Base-by-base conservation (phyloP, 2,888 invertebrate genomes). In the Drosophila algonquin region DNA sequence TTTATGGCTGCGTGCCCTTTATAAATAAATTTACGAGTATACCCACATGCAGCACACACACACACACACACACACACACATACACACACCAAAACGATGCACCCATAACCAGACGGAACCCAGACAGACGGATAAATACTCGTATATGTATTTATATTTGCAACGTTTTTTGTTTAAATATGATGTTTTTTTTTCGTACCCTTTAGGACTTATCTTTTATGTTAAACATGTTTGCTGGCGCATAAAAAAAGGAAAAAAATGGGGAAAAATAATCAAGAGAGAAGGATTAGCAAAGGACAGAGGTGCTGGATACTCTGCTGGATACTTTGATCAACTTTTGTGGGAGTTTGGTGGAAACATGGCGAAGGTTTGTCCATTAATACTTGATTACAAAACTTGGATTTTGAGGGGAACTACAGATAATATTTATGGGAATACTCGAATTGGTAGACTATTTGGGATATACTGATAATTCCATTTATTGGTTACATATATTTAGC, bases 1-100 rank as follows among this genome's bases (percentile, higher is more conserved):
- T 84, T 84, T 70, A 64, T 58, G 74, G 67, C 73, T 64, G 58
- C n/a, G 64, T 58, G 58, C 56, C 60, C 60, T 71, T 70, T 78
- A 70, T 75, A 53, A 62, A 58, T 61, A 67, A 67, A 67, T 73
- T 58, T 56, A 50, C 62, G n/a, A 40, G 40, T 1, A 40, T 40
- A 14, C 30, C n/a, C 46, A 46, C 18, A 16, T 16, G n/a, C 18
- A 10, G 65, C 63, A 65, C 63, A 50, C 63, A 63, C 48, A 63
- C 56, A 16, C 32, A 16, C 32, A 32, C 4, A n/a, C n/a, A 35
- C 4, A 35, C 63, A 65, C 63, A 50, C 63, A 63, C 48, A 63
- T 46, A 16, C 32, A 16, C 32, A 35, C 4, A 35, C 10, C 16
- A 24, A 48, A 10, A 48, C 12, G 27, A 21, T 40, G 14, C 14